Conservation (phyloP, 2,113 vertebrate genomes). For the Laterallus jamaicensis region DNA sequence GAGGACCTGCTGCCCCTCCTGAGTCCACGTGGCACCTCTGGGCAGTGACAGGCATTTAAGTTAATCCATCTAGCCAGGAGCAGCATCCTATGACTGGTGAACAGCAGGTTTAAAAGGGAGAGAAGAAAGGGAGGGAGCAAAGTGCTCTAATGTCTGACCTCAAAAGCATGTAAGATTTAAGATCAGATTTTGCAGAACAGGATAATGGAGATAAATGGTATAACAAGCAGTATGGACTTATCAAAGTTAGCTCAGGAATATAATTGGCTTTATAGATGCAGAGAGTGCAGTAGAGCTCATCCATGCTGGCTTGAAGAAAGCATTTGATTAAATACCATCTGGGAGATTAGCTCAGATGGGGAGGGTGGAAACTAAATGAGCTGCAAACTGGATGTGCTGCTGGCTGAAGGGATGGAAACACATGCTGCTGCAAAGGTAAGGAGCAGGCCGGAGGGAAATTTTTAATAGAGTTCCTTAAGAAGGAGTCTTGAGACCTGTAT, state of each 20-base stretch:
- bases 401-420: neutral
- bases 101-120: neutral
- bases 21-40: neutral
- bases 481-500: neutral
- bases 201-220: neutral
- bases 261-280: neutral
- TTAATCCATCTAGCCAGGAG: neutral
- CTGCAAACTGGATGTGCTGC: neutral
- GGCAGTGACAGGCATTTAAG: neutral
- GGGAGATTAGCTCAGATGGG: neutral
- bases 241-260: neutral
- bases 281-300: neutral
- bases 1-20: neutral
- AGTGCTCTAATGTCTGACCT: neutral
- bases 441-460: neutral
- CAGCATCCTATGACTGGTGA: neutral
- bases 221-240: neutral
- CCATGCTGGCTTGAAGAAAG: neutral
- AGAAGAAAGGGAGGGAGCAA: neutral
- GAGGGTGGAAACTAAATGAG: neutral
- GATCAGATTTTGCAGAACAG: neutral
- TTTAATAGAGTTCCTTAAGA: neutral
- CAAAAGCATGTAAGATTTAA: neutral
- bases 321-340: neutral
- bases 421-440: neutral